These are phyloP conservation scores for Sinocyclocheilus grahami DNA, from an alignment of 2,113 vertebrate genomes.

Conservation along the genomic window DNA sequence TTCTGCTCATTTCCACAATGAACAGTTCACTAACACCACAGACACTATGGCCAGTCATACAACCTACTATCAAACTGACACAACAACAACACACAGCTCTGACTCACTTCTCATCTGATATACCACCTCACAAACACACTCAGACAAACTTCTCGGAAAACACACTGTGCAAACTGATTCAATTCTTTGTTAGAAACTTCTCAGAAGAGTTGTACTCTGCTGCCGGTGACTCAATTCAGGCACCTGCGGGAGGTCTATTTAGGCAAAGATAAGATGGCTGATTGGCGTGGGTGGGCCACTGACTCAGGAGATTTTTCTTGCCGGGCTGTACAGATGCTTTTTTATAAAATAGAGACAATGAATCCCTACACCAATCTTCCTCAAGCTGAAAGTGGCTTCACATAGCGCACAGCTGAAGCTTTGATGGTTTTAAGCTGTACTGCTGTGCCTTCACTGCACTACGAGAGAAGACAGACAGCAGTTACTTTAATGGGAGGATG, in stretches of 20 bases:
- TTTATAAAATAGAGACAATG: conserved; percentile 44
- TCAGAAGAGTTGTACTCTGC: not conserved
- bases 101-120: not conserved
- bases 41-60: too few relatives aligned
- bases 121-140: not conserved
- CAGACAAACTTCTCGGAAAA: not conserved
- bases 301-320: conserved; percentile 41
- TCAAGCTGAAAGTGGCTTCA: conserved; percentile 47
- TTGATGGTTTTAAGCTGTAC: conserved; percentile 12
- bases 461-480: conserved; percentile 15
- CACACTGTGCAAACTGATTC: not conserved
- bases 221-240: conserved; percentile 45
- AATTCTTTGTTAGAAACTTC: conserved; percentile 1
- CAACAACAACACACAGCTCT: not conserved
- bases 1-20: too few relatives aligned
- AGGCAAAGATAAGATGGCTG: conserved; percentile 66
- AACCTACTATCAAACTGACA: not conserved
- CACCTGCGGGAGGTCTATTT: conserved; percentile 67
- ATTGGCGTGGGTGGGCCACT: conserved; percentile 52
- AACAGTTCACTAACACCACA: too few relatives aligned
- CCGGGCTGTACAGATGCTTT: conserved; percentile 36
- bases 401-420: conserved; percentile 14
- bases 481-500: not conserved
- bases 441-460: not conserved
- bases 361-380: conserved; percentile 46